Conservation (phyloP, 2,113 vertebrate genomes). For the Saccopteryx bilineata region DNA sequence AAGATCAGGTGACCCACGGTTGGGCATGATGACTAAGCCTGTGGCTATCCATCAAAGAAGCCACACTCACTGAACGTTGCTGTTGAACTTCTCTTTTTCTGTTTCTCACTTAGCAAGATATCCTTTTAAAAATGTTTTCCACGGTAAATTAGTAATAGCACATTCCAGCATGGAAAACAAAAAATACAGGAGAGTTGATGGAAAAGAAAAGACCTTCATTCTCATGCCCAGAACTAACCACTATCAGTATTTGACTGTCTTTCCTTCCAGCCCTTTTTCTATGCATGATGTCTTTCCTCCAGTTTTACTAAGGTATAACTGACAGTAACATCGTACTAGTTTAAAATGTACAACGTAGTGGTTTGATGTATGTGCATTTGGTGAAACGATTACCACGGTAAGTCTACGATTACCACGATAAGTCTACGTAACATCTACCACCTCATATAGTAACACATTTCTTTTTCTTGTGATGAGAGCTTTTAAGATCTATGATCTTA, state of each 20-base stretch:
- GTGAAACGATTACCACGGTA: no score
- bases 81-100: neutral
- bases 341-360: neutral
- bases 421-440: neutral
- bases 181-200: neutral
- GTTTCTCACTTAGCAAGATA: neutral
- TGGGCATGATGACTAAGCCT: neutral
- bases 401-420: neutral
- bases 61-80: neutral
- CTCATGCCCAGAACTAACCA: neutral
- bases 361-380: neutral
- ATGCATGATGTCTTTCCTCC: neutral
- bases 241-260: neutral
- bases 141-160: neutral
- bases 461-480: neutral
- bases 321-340: no score
- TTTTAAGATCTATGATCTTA: neutral
- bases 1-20: neutral
- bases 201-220: neutral
- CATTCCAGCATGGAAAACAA: conserved; percentile 1
- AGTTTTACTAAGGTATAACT: neutral
- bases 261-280: neutral
- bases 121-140: neutral
- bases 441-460: neutral
- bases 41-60: neutral